A percentile compares a stretch with the other conserved stretches of the same genome.
phyloP scores from a whole-genome alignment of 2,888 invertebrate genomes.

The Torymus texanus region DNA sequence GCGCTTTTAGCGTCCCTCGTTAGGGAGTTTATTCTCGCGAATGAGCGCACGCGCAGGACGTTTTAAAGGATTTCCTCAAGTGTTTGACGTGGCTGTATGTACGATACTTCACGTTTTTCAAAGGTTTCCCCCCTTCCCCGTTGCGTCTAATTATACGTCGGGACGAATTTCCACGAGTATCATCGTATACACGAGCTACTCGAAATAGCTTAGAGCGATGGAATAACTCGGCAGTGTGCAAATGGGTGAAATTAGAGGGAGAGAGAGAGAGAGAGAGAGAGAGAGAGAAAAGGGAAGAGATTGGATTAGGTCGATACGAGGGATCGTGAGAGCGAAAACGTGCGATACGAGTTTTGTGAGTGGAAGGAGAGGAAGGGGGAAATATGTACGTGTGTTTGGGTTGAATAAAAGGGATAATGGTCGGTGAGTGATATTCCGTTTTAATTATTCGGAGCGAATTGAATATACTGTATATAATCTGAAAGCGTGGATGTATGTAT shows the following conservation, averaged over 20 bases:
- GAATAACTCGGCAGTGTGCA: slow-evolving; percentile 27
- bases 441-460: too few species aligned
- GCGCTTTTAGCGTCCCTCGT: too few species aligned
- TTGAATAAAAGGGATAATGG: neutral
- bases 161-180: slow-evolving; percentile 4
- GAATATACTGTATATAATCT: too few species aligned
- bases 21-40: too few species aligned
- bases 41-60: neutral
- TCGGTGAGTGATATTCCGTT: neutral
- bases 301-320: slow-evolving; percentile 32
- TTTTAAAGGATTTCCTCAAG: slow-evolving; percentile 57
- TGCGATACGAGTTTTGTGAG: neutral
- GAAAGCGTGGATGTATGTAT: too few species aligned
- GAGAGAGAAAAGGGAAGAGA: neutral
- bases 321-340: neutral
- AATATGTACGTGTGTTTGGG: neutral
- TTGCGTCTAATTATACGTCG: slow-evolving; percentile 32
- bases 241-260: slow-evolving; percentile 19
- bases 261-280: neutral
- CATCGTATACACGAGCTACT: slow-evolving; percentile 38
- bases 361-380: too few species aligned
- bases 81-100: slow-evolving; percentile 44
- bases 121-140: neutral
- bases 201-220: slow-evolving; percentile 36
- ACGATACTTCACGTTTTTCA: slow-evolving; percentile 11